Base-by-base conservation (phyloP, 2,888 invertebrate species). In the Drosophila diplacantha region DNA sequence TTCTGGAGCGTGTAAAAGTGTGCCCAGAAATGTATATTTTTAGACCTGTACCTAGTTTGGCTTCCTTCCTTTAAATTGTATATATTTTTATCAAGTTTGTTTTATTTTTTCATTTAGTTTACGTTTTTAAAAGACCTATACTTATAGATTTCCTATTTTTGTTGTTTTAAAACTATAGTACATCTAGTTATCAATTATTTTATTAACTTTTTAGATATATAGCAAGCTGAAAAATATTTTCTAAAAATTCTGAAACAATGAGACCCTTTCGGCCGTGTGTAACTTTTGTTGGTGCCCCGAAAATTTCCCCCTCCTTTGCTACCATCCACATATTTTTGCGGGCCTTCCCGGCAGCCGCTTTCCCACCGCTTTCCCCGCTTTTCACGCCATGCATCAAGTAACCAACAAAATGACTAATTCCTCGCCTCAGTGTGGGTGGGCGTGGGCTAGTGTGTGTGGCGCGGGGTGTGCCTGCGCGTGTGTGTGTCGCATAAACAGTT, bases 331-430 rank as follows among this genome's bases (percentile, higher is more conserved):
- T 38, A 24, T n/a, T 26, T 32, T 24, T 26, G 24, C n/a, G 44
- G 29, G 14, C 5, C 18, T 44, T 44, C 29, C 44, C 44, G 29
- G 14, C 29, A 18, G 29, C 18, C 44, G 18, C 29, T 18, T 44
- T 16, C 18, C 8, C 26, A 3, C 29, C 4, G 12, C 12, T 11
- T 11, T 16, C 2, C 20, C 31, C 20, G 37, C n/a, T 32, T 34
- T 38, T 20, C 57, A 29, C 14, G 32, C 65, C 50, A 85, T 81
- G 85, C 85, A 83, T 85, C 85, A 85, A 85, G 82, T 81, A 79
- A 83, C 85, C 81, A 81, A 76, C 80, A 79, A 84, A 84, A 84
- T 84, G 85, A 84, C 84, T 85, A 85, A 84, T 84, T 85, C 84
- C 70, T 84, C 67, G 71, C 65, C 49, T 66, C 62, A 74, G 69